Evolutionary conservation across 2,888 invertebrate genomes (phyloP), one percentile per base, ranked within the genome.

Genomic region (Drosophila mimetica): DNA sequence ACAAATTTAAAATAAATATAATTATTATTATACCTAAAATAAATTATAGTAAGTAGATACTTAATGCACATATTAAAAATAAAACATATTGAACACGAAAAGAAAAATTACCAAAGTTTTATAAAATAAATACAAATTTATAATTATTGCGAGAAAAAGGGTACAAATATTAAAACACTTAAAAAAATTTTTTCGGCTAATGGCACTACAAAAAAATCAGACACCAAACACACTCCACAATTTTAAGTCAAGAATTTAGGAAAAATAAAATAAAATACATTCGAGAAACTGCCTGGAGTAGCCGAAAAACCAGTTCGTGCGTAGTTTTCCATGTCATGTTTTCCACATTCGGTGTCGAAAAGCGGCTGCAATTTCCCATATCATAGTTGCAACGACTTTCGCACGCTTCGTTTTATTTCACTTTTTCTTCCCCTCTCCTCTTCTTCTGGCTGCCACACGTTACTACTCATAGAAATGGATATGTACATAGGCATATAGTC

Each of bases 371-470:
- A 65, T 76, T 82, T 85, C 66, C 70, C 72, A 55, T 73, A 71
- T 60, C 50, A 77, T 63, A 48, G 59, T 42, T 71, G 70, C 76
- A 82, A 65, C 74, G 58, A 75, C 71, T 77, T 77, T 80, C 74
- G 80, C 82, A 80, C 82, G 79, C 81, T 85, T 81, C 60, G 69
- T 66, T 64, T 66, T 67, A 41, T 78, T 84, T 77, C 50, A 47
- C 39, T 39, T 46, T 30, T 55, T 60, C n/a, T 22, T n/a, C 64
- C 64, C 8, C 9, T 13, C 11, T 7, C n/a, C 22, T 9, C 11
- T 16, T 36, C 36, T 59, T 48, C 63, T 55, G 67, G 58, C 64
- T 39, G 41, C 63, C 71, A 65, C 42, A 63, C 67, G 80, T 86
- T 86, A 75, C 84, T 79, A 82, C 58, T 46, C 48, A 60, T 47